Evolutionary conservation across 2,113 vertebrate genomes (phyloP), one percentile per base, ranked within the genome.

Genomic region (Copsychus sechellarum): DNA sequence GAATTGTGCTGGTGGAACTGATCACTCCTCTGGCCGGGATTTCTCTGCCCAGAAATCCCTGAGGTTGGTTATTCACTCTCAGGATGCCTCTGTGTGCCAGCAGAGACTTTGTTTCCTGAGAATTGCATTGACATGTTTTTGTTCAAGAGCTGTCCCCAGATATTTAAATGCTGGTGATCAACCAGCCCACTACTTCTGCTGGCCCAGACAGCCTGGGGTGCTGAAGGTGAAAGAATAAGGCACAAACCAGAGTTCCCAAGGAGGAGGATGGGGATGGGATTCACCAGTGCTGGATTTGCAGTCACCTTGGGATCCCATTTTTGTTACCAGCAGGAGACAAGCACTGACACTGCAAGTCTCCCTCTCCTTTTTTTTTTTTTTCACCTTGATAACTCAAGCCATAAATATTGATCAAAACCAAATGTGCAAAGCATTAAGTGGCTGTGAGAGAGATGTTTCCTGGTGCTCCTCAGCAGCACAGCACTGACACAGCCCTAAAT

Each of bases 171-270:
- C 36, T 76, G 29, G 3, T 60, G 43, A 13, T 78, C 19, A 50
- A 1, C 17, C 12, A 1, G 34, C 22, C 9, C 26, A 22, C 3
- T 5, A 1, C 7, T 66, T 90, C 48, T 34, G 3, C 40, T 77
- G 33, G 14, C 2, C 25, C 26, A 0, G 18, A 6, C 11, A 40
- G 7, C 23, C 16, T 58, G 38, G 2, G 38, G 7, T 54, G 15
- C 33, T 84, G 22, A 17, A 71, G 24, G 48, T 15, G 11, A 10
- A 53, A 48, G 42, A 47, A 5, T 6, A 12, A 40, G 7, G 34
- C 11, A 45, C 4, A 60, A 21, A 20, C 23, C 21, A 47, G 10
- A 7, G 0, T 33, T 84, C 71, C 31, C 62, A 71, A 57, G 36
- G 5, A 28, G 33, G 1, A 48, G 38, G 15, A 6, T 54, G 26